Evolutionary conservation across 2,113 vertebrate genomes (phyloP), one percentile per base, ranked within the genome.

Genomic region (Salvelinus namaycush): DNA sequence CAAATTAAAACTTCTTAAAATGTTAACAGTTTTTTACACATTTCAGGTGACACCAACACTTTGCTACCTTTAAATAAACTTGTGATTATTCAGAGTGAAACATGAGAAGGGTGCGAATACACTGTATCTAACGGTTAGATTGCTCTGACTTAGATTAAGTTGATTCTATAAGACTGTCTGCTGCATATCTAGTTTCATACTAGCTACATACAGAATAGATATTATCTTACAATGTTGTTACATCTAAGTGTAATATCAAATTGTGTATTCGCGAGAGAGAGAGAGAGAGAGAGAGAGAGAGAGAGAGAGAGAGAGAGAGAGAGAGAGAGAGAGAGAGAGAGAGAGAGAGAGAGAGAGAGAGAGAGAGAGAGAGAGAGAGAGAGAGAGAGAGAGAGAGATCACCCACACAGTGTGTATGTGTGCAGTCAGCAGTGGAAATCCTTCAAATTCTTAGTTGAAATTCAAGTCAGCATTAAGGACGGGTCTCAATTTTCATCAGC

Each of bases 61-160:
- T 89, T 75, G 70, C 82, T 73, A 49, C 88, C 87, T 91, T 91
- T 85, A 92, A 91, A 92, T 92, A 92, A 90, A 89, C 85, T 71
- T 82, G 88, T 84, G 81, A 91, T 92, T 88, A 93, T 89, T 81
- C 89, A 77, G 86, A 90, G 89, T 86, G 88, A 92, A 89, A 88
- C 83, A 88, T 39, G 76, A 89, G 88, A 44, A 44, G 9, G 39
- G 39, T 44, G 39, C 9, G 39, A 44, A 44, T 9, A 44, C 89
- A 89, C 75, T 74, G 77, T 27, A 14, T 86, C 80, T 89, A 90
- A 87, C 87, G 81, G 87, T 80, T 88, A 84, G 72, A 76, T 60
- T 75, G 73, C 59, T 22, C 49, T 14, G n/a, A 44, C 9, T 44
- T 44, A 44, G 39, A 44, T 11, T 2, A 44, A 44, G 39, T 44